Percentiles rank a stretch among this genome's conserved stretches.
phyloP scores from a whole-genome alignment of 2,113 vertebrate genomes.

The Herpailurus yagouaroundi region DNA sequence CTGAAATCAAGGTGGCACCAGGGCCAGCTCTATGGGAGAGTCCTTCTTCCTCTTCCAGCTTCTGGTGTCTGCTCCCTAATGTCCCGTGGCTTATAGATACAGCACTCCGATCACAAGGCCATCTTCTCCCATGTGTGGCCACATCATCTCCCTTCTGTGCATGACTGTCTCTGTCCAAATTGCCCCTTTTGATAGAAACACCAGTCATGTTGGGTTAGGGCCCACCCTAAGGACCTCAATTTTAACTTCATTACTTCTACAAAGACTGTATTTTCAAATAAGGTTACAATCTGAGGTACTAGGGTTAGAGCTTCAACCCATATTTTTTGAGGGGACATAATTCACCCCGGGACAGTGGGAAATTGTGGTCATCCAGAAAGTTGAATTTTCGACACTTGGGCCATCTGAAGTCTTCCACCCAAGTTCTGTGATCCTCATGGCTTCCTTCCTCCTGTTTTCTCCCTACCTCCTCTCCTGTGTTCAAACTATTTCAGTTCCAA shows the following conservation, averaged over 20 bases:
- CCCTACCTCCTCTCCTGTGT: neutral
- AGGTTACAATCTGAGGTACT: neutral
- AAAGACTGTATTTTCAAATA: neutral
- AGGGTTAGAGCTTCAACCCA: neutral
- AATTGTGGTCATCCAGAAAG: neutral
- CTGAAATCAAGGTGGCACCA: neutral
- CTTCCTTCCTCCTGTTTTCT: neutral
- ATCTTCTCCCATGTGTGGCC: neutral
- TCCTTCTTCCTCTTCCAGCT: neutral
- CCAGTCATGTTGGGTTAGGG: too few species aligned
- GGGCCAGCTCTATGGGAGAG: neutral
- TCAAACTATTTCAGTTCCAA: neutral
- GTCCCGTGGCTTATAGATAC: neutral
- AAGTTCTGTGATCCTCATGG: neutral
- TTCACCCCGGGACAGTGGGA: neutral
- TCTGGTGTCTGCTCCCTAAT: neutral
- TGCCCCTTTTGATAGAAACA: neutral
- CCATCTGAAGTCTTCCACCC: neutral
- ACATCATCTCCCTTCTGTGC: too few species aligned
- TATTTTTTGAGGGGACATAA: neutral
- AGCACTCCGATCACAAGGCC: neutral
- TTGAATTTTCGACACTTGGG: neutral
- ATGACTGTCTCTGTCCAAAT: neutral
- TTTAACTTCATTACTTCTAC: neutral
- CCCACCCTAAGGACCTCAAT: neutral